Evolutionary conservation across 23 tunicate species (phyloP).

Genomic region (Phallusia fumigata): DNA sequence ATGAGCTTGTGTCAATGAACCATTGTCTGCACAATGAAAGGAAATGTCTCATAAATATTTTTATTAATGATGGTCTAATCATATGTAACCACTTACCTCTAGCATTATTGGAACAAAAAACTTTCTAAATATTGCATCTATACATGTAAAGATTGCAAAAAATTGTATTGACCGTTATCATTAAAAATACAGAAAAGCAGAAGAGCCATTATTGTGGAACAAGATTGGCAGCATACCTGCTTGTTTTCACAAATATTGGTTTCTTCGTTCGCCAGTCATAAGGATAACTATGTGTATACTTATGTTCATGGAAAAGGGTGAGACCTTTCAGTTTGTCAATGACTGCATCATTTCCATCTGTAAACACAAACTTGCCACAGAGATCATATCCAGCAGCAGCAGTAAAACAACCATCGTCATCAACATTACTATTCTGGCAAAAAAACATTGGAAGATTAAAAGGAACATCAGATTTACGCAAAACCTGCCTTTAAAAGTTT

Average conservation of each 20-base stretch:
- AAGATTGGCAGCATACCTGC: constrained; percentile 32
- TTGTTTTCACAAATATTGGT: constrained; percentile 77
- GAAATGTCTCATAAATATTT: no score
- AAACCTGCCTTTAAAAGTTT: no score
- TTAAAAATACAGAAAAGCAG: no score
- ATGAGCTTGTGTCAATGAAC: constrained; percentile 72
- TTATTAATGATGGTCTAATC: no score
- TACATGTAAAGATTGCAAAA: neutral
- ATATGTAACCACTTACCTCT: no score
- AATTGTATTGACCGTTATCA: no score
- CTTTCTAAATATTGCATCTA: no score
- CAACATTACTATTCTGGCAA: constrained; percentile 70
- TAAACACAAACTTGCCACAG: constrained; percentile 68
- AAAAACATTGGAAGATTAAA: no score
- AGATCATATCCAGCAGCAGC: constrained; percentile 48
- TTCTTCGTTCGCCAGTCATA: constrained; percentile 93
- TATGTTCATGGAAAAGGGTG: constrained; percentile 46
- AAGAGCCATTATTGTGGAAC: no score
- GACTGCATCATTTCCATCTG: constrained; percentile 67
- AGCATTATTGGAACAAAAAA: no score
- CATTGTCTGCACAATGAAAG: constrained; percentile 69
- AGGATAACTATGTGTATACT: constrained; percentile 78
- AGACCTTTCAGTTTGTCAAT: constrained; percentile 26
- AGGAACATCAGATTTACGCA: no score
- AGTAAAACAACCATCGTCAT: constrained; percentile 62